Conservation (phyloP, 2,888 invertebrate genomes). For the Ennomos fuscantarius region DNA sequence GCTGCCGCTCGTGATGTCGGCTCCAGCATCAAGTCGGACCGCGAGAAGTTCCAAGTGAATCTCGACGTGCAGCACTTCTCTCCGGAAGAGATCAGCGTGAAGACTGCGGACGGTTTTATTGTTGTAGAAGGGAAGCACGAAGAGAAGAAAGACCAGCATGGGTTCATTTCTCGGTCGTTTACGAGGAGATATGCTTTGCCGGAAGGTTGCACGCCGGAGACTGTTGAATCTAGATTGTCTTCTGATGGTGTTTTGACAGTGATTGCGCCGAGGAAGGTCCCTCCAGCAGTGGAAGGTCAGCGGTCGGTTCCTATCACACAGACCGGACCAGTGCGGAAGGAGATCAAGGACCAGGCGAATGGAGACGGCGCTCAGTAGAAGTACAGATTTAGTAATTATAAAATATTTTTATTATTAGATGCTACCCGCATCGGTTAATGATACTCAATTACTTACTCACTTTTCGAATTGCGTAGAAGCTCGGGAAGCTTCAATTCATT, state of each 20-base stretch:
- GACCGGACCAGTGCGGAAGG: conserved; percentile 85
- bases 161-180: conserved; percentile 90
- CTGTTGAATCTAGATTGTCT: conserved; percentile 89
- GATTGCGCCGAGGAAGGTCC: conserved; percentile 84
- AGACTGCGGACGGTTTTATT: conserved; percentile 88
- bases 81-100: conserved; percentile 91
- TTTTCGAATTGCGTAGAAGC: background rate
- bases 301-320: conserved; percentile 86
- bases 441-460: background rate
- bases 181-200: conserved; percentile 91
- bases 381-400: too few species aligned
- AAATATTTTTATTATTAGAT: background rate
- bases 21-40: conserved; percentile 81
- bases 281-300: conserved; percentile 70
- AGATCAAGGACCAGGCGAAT: conserved; percentile 78
- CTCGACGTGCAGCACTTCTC: conserved; percentile 91
- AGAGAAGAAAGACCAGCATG: conserved; percentile 90
- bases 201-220: conserved; percentile 88
- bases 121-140: conserved; percentile 92
- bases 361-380: conserved; percentile 58
- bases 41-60: conserved; percentile 82
- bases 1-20: conserved; percentile 79
- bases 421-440: background rate
- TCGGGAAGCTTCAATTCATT: conserved; percentile 2
- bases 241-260: conserved; percentile 91